phyloP scores from a whole-genome alignment of 2,113 vertebrate genomes.

The Cairina moschata region DNA sequence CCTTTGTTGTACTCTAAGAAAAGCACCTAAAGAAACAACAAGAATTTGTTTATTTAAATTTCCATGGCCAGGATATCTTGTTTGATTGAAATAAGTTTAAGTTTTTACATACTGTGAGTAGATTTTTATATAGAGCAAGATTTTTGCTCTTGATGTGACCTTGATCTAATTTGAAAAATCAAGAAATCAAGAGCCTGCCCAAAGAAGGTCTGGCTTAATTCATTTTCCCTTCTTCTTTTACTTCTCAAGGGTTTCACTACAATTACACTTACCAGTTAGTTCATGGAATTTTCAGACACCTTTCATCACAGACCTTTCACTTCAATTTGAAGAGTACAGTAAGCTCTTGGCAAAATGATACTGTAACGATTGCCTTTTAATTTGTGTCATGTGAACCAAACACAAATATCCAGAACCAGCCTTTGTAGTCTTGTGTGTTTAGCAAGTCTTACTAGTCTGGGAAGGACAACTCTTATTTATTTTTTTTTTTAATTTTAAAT shows the following conservation, averaged over 20 bases:
- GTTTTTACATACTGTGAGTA: neutral
- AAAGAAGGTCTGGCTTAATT: conserved; percentile 13
- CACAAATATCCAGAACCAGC: neutral
- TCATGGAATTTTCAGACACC: conserved; percentile 33
- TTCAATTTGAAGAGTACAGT: conserved; percentile 6
- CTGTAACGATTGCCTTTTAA: neutral
- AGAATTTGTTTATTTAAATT: neutral
- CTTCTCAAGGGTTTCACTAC: neutral
- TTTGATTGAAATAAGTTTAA: neutral
- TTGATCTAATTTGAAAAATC: neutral
- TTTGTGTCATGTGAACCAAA: neutral
- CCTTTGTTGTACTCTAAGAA: neutral
- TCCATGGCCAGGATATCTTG: neutral
- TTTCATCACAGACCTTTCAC: conserved; percentile 38
- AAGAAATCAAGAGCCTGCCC: neutral
- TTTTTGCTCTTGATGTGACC: neutral
- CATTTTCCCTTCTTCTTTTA: neutral
- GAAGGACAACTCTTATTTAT: neutral
- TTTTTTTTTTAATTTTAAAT: neutral
- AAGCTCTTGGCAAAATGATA: neutral
- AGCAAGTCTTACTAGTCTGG: neutral
- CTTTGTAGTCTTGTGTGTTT: neutral
- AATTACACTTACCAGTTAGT: neutral
- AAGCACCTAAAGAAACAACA: neutral
- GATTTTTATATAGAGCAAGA: neutral